These are phyloP conservation scores for Oriolus oriolus DNA, from an alignment of 2,113 vertebrate species.

Conservation along the genomic window DNA sequence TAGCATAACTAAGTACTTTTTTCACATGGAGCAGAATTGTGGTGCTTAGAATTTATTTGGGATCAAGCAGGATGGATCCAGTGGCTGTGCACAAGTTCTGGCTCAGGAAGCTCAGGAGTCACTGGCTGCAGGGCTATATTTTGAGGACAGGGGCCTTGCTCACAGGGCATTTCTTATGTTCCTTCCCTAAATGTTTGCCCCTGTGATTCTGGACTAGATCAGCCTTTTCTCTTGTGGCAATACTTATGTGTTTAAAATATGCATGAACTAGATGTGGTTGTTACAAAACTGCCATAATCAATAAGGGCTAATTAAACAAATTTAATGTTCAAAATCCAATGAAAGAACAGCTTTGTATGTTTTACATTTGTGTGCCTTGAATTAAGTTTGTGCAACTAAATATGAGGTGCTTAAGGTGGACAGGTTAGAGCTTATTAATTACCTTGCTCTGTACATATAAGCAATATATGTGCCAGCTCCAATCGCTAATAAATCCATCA, in stretches of 20 bases:
- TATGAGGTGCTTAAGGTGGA: not conserved
- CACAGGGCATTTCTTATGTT: not conserved
- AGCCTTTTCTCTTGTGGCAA: not conserved
- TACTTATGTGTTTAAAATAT: not conserved
- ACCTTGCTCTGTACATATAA: conserved; percentile 19
- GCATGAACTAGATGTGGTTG: not conserved
- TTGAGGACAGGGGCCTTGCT: not conserved
- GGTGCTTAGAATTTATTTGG: not conserved
- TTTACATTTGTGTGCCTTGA: not conserved
- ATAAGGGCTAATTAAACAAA: not conserved
- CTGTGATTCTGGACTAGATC: not conserved
- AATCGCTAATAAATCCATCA: conserved; percentile 70
- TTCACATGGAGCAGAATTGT: not conserved
- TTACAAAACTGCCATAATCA: not conserved
- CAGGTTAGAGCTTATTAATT: conserved; percentile 63
- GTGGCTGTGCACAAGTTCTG: not conserved
- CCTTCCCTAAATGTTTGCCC: not conserved
- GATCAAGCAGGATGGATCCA: not conserved
- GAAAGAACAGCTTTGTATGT: not conserved
- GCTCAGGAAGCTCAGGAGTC: not conserved
- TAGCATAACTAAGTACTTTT: not conserved
- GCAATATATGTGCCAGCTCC: conserved; percentile 61
- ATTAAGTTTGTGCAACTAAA: not conserved
- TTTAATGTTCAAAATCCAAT: not conserved
- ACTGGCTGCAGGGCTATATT: not conserved